Percentiles rank a stretch among this genome's conserved stretches.
phyloP scores from a whole-genome alignment of 2,113 vertebrate species.

The Pogona vitticeps region DNA sequence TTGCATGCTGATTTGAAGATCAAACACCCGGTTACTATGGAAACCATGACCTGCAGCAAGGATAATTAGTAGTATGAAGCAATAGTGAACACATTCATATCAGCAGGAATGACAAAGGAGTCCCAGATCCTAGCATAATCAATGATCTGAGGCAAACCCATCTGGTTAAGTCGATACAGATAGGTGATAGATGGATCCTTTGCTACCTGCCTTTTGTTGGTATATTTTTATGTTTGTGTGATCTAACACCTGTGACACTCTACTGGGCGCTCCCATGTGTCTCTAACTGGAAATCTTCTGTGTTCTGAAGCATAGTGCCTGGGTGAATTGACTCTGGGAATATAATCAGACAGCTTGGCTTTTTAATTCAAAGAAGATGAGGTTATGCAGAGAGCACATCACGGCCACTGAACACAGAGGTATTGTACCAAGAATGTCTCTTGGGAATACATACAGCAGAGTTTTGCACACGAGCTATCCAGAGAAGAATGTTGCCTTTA shows the following conservation, averaged over 20 bases:
- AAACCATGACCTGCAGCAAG: rapidly evolving
- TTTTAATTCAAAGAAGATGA: neutral
- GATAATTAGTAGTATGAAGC: neutral
- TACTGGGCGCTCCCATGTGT: neutral
- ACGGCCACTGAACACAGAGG: neutral
- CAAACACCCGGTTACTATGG: conserved; percentile 44
- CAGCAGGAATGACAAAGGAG: rapidly evolving
- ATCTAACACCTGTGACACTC: conserved; percentile 4
- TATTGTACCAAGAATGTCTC: neutral
- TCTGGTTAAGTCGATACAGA: neutral
- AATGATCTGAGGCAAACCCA: neutral
- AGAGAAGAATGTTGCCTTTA: neutral
- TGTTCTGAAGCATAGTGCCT: rapidly evolving
- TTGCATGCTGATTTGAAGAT: neutral
- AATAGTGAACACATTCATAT: rapidly evolving
- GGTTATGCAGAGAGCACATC: neutral
- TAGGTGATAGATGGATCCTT: rapidly evolving
- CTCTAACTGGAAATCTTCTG: neutral
- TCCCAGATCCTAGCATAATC: neutral
- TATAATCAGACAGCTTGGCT: neutral
- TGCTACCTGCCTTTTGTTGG: neutral
- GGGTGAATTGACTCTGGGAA: neutral
- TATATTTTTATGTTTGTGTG: neutral
- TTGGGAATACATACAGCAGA: neutral
- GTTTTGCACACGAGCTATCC: too few relatives aligned